Evolutionary conservation across 1,140 invertebrate species (phyloP), one percentile per base, ranked within the genome.

Genomic region (Leptopilina clavipes): DNA sequence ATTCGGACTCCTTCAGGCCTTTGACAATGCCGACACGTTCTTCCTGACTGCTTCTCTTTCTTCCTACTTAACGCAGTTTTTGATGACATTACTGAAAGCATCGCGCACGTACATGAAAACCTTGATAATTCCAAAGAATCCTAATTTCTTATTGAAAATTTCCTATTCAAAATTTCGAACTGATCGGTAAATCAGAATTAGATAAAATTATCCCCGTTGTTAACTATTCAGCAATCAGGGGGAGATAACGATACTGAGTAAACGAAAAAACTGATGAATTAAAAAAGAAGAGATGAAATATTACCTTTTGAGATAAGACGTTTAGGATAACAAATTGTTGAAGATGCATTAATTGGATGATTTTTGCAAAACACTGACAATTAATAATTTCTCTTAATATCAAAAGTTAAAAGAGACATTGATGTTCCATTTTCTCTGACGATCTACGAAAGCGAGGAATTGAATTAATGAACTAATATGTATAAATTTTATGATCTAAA

Each of bases 21-120:
- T 90, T 89, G 88, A 89, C 88, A 87, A 84, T 81, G 88, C 89
- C 88, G 89, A 85, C 87, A 72, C 82, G 82, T 83, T 84, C 79
- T 76, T 80, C 37, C 37, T 40, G 37, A 1, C 9, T 6, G 37
- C 37, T 9, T 40, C 37, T 40, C 37, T 1, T 40, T 40, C 79
- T 82, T 81, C 79, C 81, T 81, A 52, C 48, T 52, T 52, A 3
- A 52, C n/a, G 8, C 48, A 52, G 48, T 12, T 17, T 31, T 65
- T 19, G 59, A 65, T 65, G 59, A 65, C 59, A 10, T 37, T 31
- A 19, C 11, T 65, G 22, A 11, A 65, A 65, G 59, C 59, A n/a
- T n/a, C n/a, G n/a, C n/a, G n/a, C n/a, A n/a, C n/a, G n/a, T n/a
- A n/a, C n/a, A n/a, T n/a, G n/a, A n/a, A n/a, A n/a, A n/a, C n/a